Conservation (phyloP, 2,888 invertebrate species). For the Pristionchus maxplancki region DNA sequence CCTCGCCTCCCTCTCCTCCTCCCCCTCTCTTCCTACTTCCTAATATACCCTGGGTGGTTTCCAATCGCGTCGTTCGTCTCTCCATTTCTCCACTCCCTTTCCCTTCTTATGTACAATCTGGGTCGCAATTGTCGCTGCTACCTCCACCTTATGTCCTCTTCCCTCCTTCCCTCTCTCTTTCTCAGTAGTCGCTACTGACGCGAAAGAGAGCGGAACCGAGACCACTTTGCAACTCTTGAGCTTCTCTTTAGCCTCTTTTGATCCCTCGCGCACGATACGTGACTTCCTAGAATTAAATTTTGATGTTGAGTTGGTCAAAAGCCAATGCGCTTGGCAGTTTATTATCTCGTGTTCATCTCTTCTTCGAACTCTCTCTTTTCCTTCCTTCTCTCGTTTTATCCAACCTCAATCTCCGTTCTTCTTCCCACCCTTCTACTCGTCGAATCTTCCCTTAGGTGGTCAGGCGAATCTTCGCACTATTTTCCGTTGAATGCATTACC, state of each 20-base stretch:
- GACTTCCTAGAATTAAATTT: background rate
- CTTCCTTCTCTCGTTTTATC: constrained; percentile 4
- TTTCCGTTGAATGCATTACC: background rate
- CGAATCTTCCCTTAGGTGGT: constrained; percentile 16
- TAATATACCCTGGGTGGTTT: background rate
- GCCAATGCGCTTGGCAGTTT: no score
- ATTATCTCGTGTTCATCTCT: background rate
- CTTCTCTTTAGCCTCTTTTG: background rate
- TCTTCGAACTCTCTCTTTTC: background rate
- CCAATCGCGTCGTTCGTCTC: background rate
- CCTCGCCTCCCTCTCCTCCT: background rate
- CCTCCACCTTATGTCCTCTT: background rate
- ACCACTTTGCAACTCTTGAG: background rate
- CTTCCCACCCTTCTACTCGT: background rate
- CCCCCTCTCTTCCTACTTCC: background rate
- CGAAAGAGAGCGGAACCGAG: background rate
- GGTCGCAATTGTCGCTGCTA: constrained; percentile 15
- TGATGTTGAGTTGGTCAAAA: no score
- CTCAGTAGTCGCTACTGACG: background rate
- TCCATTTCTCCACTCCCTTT: background rate
- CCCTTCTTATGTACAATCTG: constrained; percentile 21
- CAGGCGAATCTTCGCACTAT: background rate
- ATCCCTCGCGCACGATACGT: background rate
- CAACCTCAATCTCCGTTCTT: constrained; percentile 25
- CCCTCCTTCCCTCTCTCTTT: background rate